Base-by-base conservation (phyloP, 2,797 vertebrate genomes). In the Oceanodroma leucorhoa region DNA sequence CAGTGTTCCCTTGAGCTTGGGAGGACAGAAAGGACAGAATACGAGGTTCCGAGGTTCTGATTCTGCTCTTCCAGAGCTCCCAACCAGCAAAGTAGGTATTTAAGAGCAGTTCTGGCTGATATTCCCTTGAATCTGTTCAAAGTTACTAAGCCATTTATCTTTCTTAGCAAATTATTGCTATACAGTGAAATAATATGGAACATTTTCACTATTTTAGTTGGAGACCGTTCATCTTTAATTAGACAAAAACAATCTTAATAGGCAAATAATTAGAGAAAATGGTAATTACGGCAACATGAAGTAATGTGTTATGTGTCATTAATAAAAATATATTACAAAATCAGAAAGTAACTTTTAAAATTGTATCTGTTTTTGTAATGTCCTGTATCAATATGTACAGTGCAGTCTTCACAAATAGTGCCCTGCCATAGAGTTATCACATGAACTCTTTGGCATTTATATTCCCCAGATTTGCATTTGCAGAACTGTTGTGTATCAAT, bases 11-110 rank as follows among this genome's bases (percentile, higher is more conserved):
- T 32, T 76, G 32, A 76, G 58, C 36, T 36, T 61, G 30, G 36
- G 10, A 84, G 41, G 69, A 81, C 34, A 83, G 18, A 58, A 73
- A 73, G 48, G 32, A 88, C 26, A 83, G 30, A 53, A 71, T 40
- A 64, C 2, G 2, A 43, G 24, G 10, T 67, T 89, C 40, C 0
- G 0, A 62, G 23, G 11, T 72, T 82, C 36, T 0, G 0, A 54
- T 86, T 73, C 38, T 58, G n/a, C 14, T 29, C 18, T 82, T 78
- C 22, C 41, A 40, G 55, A 64, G 55, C 54, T 89, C 9, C 29
- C 61, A 82, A 32, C 20, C 29, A 72, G 23, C 6, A 38, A 40
- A 92, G 20, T 8, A 69, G 15, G 10, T 48, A 72, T 43, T 72
- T 78, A 43, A 58, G 32, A 82, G 48, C 14, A 43, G 50, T 48